Evolutionary conservation across 2,113 vertebrate genomes (phyloP).

Genomic region (Gnathonemus echidnorhynchus): DNA sequence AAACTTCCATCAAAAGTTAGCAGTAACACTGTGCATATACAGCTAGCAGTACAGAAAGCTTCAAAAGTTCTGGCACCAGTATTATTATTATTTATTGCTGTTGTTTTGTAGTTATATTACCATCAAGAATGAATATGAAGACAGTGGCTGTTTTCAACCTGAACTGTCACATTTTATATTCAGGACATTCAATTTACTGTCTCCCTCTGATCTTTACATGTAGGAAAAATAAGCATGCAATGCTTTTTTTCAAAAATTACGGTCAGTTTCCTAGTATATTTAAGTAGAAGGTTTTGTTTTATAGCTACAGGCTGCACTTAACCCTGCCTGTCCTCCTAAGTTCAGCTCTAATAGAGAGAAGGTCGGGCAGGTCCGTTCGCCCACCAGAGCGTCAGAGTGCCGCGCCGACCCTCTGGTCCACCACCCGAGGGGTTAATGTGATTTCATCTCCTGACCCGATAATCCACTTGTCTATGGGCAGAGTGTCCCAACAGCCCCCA

Average conservation of each 20-base stretch:
- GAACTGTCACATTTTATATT: not conserved
- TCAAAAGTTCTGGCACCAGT: not conserved
- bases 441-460: conserved; percentile 35
- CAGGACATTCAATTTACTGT: not conserved
- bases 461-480: conserved; percentile 43
- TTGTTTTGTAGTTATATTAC: not conserved
- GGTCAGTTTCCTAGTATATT: not conserved
- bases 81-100: not conserved
- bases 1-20: not conserved
- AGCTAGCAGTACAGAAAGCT: not conserved
- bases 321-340: conserved; percentile 18
- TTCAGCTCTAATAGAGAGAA: conserved; percentile 10
- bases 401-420: conserved; percentile 23
- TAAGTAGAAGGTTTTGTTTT: conserved; percentile 2
- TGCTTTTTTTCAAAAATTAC: not conserved
- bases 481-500: conserved; percentile 4
- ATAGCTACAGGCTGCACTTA: conserved; percentile 22
- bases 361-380: conserved; percentile 12
- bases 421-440: conserved; percentile 40
- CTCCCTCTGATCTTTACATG: not conserved
- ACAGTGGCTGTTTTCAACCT: not conserved
- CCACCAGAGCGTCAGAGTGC: conserved; percentile 25
- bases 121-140: not conserved
- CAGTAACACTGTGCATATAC: not conserved
- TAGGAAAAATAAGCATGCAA: not conserved